Percentiles rank a stretch among this genome's conserved stretches.
Evolutionary conservation across 2,113 vertebrate species (phyloP).

Genomic region (Lophura nycthemera): DNA sequence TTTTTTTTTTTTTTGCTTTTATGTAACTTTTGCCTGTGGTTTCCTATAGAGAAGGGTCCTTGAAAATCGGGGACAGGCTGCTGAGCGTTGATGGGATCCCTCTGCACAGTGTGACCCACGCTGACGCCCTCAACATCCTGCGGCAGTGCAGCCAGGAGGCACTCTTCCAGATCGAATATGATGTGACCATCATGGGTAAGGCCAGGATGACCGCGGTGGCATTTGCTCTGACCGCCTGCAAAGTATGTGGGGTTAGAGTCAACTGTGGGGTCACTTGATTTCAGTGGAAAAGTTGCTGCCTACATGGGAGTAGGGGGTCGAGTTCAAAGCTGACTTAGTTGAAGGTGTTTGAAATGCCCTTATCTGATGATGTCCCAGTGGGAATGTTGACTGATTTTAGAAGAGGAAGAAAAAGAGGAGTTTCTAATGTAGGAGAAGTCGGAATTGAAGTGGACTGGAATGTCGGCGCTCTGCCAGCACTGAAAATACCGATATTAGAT

Average conservation of each 20-base stretch:
- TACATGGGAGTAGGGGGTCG: background rate
- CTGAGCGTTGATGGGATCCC: slow-evolving; percentile 92
- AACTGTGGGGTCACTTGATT: background rate
- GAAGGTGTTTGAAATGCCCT: background rate
- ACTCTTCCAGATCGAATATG: slow-evolving; percentile 95
- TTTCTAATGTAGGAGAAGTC: background rate
- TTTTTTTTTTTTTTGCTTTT: no score
- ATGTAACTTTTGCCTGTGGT: background rate
- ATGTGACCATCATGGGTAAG: slow-evolving; percentile 94
- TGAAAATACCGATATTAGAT: background rate
- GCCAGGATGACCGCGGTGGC: background rate
- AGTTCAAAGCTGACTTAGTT: background rate
- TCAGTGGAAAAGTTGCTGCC: slow-evolving; percentile 7
- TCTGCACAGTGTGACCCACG: slow-evolving; percentile 89
- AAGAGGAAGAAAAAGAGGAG: background rate
- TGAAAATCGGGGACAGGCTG: slow-evolving; percentile 91
- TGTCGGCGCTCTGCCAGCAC: background rate
- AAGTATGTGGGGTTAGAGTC: background rate
- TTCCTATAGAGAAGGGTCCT: slow-evolving; percentile 89
- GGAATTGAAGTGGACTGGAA: background rate
- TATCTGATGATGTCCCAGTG: background rate
- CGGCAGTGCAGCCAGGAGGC: slow-evolving; percentile 93
- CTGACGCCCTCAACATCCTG: slow-evolving; percentile 88
- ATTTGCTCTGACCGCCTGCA: background rate
- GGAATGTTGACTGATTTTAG: background rate